Conservation (phyloP, 2,797 vertebrate genomes). For the Labroides dimidiatus region DNA sequence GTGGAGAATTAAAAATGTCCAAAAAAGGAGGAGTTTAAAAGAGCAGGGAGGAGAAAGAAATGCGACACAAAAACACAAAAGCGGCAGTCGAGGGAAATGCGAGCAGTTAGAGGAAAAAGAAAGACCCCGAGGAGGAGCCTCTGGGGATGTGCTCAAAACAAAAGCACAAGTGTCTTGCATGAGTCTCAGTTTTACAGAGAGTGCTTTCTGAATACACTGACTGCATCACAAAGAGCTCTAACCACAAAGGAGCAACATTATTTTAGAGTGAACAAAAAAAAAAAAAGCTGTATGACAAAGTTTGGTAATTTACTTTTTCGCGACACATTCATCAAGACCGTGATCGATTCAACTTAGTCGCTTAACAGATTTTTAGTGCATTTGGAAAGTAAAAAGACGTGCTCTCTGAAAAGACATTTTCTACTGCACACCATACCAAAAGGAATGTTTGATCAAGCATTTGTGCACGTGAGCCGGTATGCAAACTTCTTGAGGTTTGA, state of each 20-base stretch:
- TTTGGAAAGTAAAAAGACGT: not conserved
- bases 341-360: not conserved
- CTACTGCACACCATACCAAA: not conserved
- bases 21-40: slow-evolving; percentile 37
- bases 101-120: slow-evolving; percentile 10
- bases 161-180: slow-evolving; percentile 33
- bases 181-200: slow-evolving; percentile 25
- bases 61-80: slow-evolving; percentile 14
- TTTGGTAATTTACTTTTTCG: slow-evolving; percentile 5
- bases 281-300: not conserved
- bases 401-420: not conserved
- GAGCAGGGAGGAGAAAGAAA: slow-evolving; percentile 4
- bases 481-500: slow-evolving; percentile 27
- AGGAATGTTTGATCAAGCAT: not conserved
- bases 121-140: slow-evolving; percentile 27
- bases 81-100: slow-evolving; percentile 22
- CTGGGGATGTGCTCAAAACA: slow-evolving; percentile 26
- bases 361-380: not conserved
- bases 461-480: slow-evolving; percentile 6
- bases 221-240: slow-evolving; percentile 14
- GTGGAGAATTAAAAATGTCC: slow-evolving; percentile 7
- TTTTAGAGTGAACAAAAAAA: not conserved
- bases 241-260: not conserved
- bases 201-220: slow-evolving; percentile 18
- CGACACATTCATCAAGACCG: slow-evolving; percentile 14